Conservation (phyloP, 2,888 invertebrate genomes). For the Hirtodrosophila confusa region DNA sequence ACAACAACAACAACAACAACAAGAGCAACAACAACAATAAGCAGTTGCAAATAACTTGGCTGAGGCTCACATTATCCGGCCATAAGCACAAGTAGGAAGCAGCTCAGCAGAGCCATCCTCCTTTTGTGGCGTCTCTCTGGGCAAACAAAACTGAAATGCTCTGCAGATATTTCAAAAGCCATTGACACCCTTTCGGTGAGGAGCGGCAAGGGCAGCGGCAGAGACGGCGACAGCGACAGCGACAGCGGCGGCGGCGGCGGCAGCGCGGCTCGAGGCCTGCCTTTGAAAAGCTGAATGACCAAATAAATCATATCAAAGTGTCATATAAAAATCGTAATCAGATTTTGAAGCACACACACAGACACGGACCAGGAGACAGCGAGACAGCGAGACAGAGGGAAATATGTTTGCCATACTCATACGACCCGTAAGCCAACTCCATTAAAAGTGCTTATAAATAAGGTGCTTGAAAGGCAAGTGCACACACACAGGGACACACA, state of each 20-base stretch:
- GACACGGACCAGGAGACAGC: slow-evolving; percentile 13
- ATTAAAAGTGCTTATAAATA: slow-evolving; percentile 81
- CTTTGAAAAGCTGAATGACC: slow-evolving; percentile 81
- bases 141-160: slow-evolving; percentile 71
- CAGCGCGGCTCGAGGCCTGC: slow-evolving; percentile 66
- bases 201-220: slow-evolving; percentile 9
- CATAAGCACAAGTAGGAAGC: slow-evolving; percentile 75
- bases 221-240: neutral
- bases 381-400: slow-evolving; percentile 39
- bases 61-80: slow-evolving; percentile 73
- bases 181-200: slow-evolving; percentile 80
- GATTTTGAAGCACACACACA: slow-evolving; percentile 81
- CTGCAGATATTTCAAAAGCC: slow-evolving; percentile 80
- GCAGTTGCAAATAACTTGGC: slow-evolving; percentile 78
- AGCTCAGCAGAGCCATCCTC: slow-evolving; percentile 38
- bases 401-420: slow-evolving; percentile 62
- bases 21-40: slow-evolving; percentile 26
- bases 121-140: slow-evolving; percentile 13
- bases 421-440: slow-evolving; percentile 74
- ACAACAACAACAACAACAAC: slow-evolving; percentile 10
- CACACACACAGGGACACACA: slow-evolving; percentile 40
- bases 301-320: slow-evolving; percentile 84
- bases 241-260: slow-evolving; percentile 8
- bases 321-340: slow-evolving; percentile 85
- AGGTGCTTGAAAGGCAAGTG: slow-evolving; percentile 80